phyloP scores from a whole-genome alignment of 2,797 vertebrate species.

The Enteromius treurensis region DNA sequence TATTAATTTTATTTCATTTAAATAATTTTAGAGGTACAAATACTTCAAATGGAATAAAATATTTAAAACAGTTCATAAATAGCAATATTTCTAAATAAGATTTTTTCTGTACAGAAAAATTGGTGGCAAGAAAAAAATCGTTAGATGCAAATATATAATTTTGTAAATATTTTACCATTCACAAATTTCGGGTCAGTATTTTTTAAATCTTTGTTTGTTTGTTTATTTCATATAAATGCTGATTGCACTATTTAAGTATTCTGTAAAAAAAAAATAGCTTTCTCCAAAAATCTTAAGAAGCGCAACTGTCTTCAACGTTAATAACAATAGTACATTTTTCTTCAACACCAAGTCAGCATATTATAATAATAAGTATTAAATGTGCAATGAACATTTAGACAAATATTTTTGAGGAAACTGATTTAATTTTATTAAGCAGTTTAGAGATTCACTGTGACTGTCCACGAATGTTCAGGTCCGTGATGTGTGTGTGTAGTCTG shows the following conservation, averaged over 20 bases:
- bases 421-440: background rate
- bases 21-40: too few species aligned
- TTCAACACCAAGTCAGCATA: background rate
- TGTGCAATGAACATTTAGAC: background rate
- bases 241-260: background rate
- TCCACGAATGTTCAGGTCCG: background rate
- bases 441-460: background rate
- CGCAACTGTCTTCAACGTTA: background rate
- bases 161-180: background rate
- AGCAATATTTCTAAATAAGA: background rate
- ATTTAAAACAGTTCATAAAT: background rate
- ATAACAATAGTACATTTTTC: background rate
- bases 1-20: background rate
- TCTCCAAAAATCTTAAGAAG: background rate
- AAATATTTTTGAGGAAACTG: background rate
- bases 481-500: conserved; percentile 10
- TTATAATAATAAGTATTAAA: background rate
- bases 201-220: too few species aligned
- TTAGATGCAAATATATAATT: background rate
- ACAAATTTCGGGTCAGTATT: too few species aligned
- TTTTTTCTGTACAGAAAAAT: background rate
- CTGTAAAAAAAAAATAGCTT: background rate
- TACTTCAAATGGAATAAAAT: too few species aligned
- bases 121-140: background rate
- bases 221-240: background rate